Evolutionary conservation across 2,888 invertebrate genomes (phyloP).

Genomic region (Acronicta alni): DNA sequence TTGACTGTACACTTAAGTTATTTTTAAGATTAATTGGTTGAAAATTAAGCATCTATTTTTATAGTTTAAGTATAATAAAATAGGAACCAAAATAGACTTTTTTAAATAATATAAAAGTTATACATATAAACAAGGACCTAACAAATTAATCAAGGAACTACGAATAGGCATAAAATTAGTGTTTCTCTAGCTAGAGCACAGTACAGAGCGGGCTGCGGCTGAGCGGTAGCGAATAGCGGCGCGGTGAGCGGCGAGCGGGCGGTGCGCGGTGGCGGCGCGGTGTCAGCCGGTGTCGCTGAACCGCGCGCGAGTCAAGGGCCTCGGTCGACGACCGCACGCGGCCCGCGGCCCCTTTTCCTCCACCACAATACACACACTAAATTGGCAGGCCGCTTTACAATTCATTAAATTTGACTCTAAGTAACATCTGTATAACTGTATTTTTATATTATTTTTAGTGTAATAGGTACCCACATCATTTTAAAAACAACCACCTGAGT

Average conservation of each 20-base stretch:
- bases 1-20: no score
- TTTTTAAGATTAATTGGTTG: no score
- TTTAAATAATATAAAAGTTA: no score
- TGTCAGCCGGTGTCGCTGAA: constrained; percentile 84
- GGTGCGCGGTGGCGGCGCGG: constrained; percentile 54
- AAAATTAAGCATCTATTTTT: no score
- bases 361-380: constrained; percentile 75
- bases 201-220: no score
- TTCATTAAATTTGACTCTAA: constrained; percentile 60
- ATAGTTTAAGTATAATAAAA: no score
- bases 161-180: constrained; percentile 4
- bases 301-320: constrained; percentile 87
- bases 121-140: no score
- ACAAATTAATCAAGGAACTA: no score
- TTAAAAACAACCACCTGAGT: no score
- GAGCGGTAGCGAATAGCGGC: constrained; percentile 5
- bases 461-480: neutral
- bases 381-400: constrained; percentile 72
- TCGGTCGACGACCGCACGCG: constrained; percentile 86
- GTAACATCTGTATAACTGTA: constrained; percentile 56
- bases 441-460: constrained; percentile 43
- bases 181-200: constrained; percentile 10
- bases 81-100: no score
- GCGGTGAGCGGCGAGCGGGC: constrained; percentile 53
- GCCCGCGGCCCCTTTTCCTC: constrained; percentile 75